Conservation (phyloP, 1,140 invertebrate species). For the Pseudomyrmex sp. region DNA sequence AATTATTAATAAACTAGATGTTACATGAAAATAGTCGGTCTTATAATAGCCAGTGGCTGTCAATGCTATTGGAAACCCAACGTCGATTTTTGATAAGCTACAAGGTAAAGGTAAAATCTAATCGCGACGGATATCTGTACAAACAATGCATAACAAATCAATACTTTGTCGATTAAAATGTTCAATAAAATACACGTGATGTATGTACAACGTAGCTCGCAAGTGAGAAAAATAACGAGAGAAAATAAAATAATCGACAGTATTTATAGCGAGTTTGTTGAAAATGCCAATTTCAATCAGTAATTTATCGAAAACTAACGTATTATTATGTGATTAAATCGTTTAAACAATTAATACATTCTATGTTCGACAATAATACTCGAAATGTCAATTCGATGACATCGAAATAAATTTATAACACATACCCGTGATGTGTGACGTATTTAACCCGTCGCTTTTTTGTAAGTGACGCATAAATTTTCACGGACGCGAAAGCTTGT, state of each 20-base stretch:
- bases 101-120: not conserved
- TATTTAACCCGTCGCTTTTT: not conserved
- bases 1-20: slow-evolving; percentile 4
- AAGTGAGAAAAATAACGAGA: not conserved
- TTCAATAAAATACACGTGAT: not conserved
- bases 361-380: not conserved
- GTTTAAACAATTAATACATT: not conserved
- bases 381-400: not conserved
- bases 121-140: not conserved
- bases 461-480: not conserved
- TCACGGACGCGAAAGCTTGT: not conserved
- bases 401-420: slow-evolving; percentile 2
- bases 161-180: slow-evolving; percentile 20
- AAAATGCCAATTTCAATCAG: not conserved
- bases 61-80: not conserved
- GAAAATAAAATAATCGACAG: not conserved
- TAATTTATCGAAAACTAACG: not conserved
- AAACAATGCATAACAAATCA: not conserved
- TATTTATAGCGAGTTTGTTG: not conserved
- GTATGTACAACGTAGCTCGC: not conserved
- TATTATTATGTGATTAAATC: not conserved
- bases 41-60: not conserved
- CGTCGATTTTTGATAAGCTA: not conserved
- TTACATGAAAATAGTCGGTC: not conserved
- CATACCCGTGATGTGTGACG: not conserved